Percentiles rank a stretch among this genome's conserved stretches.
Evolutionary conservation across 1,140 invertebrate genomes (phyloP).

Genomic region (Atta cephalotes): DNA sequence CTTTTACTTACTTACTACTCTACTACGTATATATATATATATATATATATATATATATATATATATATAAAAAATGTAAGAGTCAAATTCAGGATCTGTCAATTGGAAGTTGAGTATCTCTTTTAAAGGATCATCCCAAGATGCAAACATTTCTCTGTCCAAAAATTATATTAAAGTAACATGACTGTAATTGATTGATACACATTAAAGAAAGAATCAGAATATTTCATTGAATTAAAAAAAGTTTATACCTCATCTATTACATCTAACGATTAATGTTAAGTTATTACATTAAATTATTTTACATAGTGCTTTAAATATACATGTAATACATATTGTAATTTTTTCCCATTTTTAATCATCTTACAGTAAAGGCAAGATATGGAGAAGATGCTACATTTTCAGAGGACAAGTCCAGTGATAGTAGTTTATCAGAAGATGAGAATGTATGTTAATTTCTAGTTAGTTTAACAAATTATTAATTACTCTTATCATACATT

Average conservation of each 20-base stretch:
- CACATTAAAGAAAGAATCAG: background rate
- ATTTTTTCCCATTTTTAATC: background rate
- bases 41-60: too few relatives aligned
- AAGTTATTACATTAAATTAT: background rate
- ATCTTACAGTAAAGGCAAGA: constrained; percentile 90
- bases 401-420: constrained; percentile 79
- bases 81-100: too few relatives aligned
- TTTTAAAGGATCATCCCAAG: too few relatives aligned
- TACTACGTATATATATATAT: too few relatives aligned
- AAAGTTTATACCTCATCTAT: background rate
- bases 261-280: background rate
- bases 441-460: constrained; percentile 83
- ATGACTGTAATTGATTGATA: constrained; percentile 13
- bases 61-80: too few relatives aligned
- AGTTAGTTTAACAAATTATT: background rate
- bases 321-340: background rate
- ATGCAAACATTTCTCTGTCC: background rate
- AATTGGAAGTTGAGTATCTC: too few relatives aligned
- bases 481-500: background rate
- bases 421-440: constrained; percentile 86
- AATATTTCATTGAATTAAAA: background rate
- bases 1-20: too few relatives aligned
- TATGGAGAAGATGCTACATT: constrained; percentile 87
- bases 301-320: background rate
- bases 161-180: background rate